A percentile compares a stretch with the other conserved stretches of the same genome.
Conservation (phyloP, 2,113 vertebrate species). For the Axis porcinus region DNA sequence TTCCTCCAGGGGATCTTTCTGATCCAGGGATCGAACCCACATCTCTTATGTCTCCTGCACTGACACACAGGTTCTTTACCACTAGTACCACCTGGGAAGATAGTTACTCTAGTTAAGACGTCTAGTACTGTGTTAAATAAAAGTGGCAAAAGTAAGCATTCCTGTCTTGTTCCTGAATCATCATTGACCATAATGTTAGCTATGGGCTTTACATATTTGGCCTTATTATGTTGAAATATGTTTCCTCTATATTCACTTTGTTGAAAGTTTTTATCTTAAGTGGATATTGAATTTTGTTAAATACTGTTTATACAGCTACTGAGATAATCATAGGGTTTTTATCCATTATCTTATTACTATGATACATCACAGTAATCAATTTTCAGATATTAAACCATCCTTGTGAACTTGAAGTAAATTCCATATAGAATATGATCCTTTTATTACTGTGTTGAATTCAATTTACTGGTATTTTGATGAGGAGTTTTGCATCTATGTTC, state of each 20-base stretch:
- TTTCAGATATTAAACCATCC: neutral
- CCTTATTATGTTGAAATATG: neutral
- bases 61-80: neutral
- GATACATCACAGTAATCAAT: neutral
- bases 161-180: neutral
- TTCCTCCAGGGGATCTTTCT: neutral
- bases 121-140: neutral
- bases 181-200: neutral
- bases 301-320: neutral
- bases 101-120: neutral
- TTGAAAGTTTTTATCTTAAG: neutral
- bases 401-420: neutral
- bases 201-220: neutral
- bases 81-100: neutral
- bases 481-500: neutral
- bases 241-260: neutral
- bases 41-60: neutral
- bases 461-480: neutral
- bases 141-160: neutral
- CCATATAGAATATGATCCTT: neutral
- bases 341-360: neutral
- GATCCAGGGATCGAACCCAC: neutral
- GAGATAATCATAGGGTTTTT: neutral
- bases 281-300: neutral
- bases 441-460: neutral